Conservation (phyloP, 2,888 invertebrate genomes). For the Monopis laevigella region DNA sequence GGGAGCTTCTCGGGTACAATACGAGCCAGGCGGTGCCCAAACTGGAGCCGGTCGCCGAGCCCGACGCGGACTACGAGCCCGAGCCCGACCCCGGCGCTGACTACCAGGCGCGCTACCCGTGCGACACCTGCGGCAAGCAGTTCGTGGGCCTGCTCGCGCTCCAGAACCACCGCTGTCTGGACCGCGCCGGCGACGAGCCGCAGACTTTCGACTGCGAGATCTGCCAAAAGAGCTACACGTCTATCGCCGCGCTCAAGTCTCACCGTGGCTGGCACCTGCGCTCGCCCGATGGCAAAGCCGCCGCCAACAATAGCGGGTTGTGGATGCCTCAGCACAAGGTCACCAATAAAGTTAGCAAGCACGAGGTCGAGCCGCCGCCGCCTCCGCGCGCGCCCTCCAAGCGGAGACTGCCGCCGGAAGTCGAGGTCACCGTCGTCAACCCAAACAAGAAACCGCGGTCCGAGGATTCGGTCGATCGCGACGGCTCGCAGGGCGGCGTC, state of each 20-base stretch:
- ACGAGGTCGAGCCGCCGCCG: conserved; percentile 44
- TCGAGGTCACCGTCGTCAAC: conserved; percentile 60
- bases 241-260: conserved; percentile 71
- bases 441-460: conserved; percentile 58
- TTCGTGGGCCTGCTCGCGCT: conserved; percentile 61
- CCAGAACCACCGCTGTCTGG: conserved; percentile 64
- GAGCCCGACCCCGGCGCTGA: conserved; percentile 47
- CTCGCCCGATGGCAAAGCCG: conserved; percentile 63
- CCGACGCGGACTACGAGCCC: conserved; percentile 45
- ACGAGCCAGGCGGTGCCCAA: conserved; percentile 50
- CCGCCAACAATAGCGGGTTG: conserved; percentile 57
- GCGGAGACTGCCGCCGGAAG: conserved; percentile 55
- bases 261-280: conserved; percentile 75
- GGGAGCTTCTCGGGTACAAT: conserved; percentile 58
- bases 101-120: conserved; percentile 61
- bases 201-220: conserved; percentile 70
- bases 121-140: conserved; percentile 63
- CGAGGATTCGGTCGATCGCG: conserved; percentile 50
- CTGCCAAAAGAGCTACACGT: conserved; percentile 72
- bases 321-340: conserved; percentile 67
- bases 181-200: conserved; percentile 39
- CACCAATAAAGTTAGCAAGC: conserved; percentile 58
- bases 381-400: conserved; percentile 36
- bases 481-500: conserved; percentile 44
- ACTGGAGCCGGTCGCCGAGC: conserved; percentile 35